Base-by-base conservation (phyloP, 2,888 invertebrate genomes). In the Metellina segmentata region DNA sequence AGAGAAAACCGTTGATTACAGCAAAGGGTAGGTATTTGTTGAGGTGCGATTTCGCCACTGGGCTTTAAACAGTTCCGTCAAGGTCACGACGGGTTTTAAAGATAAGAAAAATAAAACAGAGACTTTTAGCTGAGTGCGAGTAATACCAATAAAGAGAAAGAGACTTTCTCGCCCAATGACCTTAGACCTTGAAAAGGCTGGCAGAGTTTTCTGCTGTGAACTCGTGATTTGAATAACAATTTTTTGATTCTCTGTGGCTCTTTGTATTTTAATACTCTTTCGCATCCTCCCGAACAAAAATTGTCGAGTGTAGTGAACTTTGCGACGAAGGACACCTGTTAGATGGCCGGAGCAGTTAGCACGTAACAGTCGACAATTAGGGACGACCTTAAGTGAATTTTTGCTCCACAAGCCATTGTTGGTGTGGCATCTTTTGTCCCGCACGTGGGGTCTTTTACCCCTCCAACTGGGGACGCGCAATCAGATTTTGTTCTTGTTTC, bases 171-270 rank as follows among this genome's bases (percentile, higher is more conserved):
- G 85, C 85, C 85, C 85, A 72, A 74, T 85, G 85, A 85, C 85
- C 85, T 85, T 85, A 85, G 85, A 85, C 85, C 85, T 85, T 85
- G 85, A 85, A 85, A 85, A 75, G 75, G 85, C 61, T 85, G 72
- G 82, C 71, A 34, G 75, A 19, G 71, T 82, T 82, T 82, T 72
- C 82, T 71, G 71, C 72, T 72, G 20, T 69, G 74, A 74, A 61
- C 74, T 53, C 85, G 85, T 85, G 85, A 75, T 85, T 52, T 53
- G 85, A 85, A 85, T 85, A 85, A 75, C 53, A 85, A 85, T 75
- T 72, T 51, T 75, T 20, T 53, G 61, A 79, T 77, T 72, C 71
- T 49, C 71, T 49, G 19, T 34, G 51, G 19, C 34, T 75, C 74
- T 85, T 48, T 85, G 71, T 85, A 34, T 85, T 82, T 85, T 74